These are phyloP conservation scores for Lasiurus cinereus DNA, from an alignment of 2,113 vertebrate species.

Conservation along the genomic window DNA sequence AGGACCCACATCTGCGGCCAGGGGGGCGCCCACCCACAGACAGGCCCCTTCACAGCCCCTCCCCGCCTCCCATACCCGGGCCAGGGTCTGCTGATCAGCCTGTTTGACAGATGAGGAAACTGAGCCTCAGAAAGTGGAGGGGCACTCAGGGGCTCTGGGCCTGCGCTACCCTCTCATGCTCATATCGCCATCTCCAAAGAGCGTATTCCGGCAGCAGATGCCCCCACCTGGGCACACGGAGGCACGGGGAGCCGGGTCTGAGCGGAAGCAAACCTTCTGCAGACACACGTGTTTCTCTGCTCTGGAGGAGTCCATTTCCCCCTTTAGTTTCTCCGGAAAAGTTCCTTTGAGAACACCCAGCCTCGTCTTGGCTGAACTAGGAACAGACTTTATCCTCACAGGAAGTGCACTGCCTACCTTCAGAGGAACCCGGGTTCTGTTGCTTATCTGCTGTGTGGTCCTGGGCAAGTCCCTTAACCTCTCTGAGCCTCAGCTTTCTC, in stretches of 20 bases:
- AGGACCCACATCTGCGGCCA: not conserved
- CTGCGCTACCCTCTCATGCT: not conserved
- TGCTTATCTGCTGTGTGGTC: not conserved
- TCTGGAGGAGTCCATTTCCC: not conserved
- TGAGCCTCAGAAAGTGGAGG: not conserved
- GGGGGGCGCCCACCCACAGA: accelerated
- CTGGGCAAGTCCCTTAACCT: not conserved
- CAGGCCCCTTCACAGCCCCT: not conserved
- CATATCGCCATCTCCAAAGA: not conserved
- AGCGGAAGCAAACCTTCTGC: no score
- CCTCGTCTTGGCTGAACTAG: not conserved
- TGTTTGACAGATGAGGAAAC: not conserved
- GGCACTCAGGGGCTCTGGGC: not conserved
- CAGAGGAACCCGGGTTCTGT: not conserved
- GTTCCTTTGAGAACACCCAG: not conserved
- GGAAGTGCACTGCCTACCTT: not conserved
- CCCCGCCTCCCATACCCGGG: not conserved
- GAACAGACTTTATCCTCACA: not conserved
- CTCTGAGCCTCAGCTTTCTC: not conserved
- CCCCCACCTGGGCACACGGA: accelerated
- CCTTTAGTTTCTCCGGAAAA: slow-evolving; percentile 30
- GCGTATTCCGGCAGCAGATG: not conserved
- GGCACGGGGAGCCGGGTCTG: not conserved
- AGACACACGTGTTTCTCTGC: no score
- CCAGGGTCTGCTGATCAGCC: no score